Percentiles rank a stretch among this genome's conserved stretches.
These are phyloP conservation scores for Larimichthys crocea DNA, from an alignment of 2,113 vertebrate species.

Conservation along the genomic window DNA sequence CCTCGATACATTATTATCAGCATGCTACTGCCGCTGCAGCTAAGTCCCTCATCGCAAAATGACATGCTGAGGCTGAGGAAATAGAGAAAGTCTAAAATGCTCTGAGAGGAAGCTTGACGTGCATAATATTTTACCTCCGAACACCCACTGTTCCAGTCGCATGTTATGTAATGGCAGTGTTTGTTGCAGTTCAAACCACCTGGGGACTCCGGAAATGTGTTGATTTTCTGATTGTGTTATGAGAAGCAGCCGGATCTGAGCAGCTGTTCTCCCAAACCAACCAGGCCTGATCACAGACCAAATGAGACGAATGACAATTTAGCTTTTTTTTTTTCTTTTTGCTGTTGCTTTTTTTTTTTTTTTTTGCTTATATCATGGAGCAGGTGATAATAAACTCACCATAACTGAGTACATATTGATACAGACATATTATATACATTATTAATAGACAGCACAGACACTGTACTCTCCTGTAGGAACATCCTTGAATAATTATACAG, in stretches of 20 bases:
- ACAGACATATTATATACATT: neutral
- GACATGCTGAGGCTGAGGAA: slow-evolving; percentile 1
- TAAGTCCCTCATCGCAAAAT: neutral
- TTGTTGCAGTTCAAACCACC: slow-evolving; percentile 43
- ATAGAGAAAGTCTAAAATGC: slow-evolving; percentile 6
- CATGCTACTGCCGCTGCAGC: neutral
- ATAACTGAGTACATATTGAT: neutral
- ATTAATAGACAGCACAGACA: neutral
- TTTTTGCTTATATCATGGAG: neutral
- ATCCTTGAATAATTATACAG: slow-evolving; percentile 15
- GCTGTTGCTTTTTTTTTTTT: neutral
- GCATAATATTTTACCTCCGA: neutral
- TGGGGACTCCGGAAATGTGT: slow-evolving; percentile 31
- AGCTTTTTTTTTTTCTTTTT: neutral
- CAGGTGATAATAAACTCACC: neutral
- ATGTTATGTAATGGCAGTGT: slow-evolving; percentile 12
- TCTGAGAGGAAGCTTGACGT: slow-evolving; percentile 25
- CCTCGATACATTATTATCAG: neutral
- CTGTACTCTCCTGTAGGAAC: slow-evolving; percentile 2
- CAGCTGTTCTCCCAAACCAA: slow-evolving; percentile 35
- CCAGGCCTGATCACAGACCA: slow-evolving; percentile 17
- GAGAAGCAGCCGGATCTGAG: slow-evolving; percentile 32
- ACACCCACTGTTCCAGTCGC: slow-evolving; percentile 26
- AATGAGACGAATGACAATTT: slow-evolving; percentile 28
- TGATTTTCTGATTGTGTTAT: slow-evolving; percentile 46